Percentiles rank a stretch among this genome's conserved stretches.
Conservation (phyloP, 2,797 vertebrate species). For the Chloroceryle amazona region DNA sequence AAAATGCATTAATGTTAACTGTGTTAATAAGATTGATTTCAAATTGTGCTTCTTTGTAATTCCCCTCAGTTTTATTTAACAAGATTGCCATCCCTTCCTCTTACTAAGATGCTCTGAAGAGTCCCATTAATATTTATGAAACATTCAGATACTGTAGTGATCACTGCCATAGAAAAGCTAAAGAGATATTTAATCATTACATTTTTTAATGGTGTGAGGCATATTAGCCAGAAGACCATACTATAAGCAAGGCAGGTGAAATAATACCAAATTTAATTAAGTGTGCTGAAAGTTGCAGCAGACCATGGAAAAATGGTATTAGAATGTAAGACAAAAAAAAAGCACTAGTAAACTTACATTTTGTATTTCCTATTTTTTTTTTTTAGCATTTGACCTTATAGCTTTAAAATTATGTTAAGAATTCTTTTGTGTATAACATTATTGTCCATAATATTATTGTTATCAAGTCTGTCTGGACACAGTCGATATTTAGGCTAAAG, state of each 20-base stretch:
- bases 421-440: neutral
- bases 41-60: neutral
- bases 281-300: neutral
- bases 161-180: neutral
- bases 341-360: neutral
- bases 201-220: neutral
- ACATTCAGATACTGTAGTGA: neutral
- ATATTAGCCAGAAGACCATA: neutral
- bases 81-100: neutral
- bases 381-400: neutral
- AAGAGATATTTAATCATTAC: neutral
- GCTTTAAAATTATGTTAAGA: neutral
- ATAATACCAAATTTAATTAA: neutral
- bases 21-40: constrained; percentile 34
- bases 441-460: neutral
- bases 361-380: neutral
- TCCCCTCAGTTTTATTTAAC: neutral
- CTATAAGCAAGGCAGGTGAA: neutral
- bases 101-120: neutral
- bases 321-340: neutral
- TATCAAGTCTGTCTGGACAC: neutral
- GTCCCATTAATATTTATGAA: constrained; percentile 1
- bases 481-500: neutral
- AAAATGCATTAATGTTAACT: constrained; percentile 8
- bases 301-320: neutral